Evolutionary conservation across 2,888 invertebrate genomes (phyloP).

Genomic region (Muscina levida): DNA sequence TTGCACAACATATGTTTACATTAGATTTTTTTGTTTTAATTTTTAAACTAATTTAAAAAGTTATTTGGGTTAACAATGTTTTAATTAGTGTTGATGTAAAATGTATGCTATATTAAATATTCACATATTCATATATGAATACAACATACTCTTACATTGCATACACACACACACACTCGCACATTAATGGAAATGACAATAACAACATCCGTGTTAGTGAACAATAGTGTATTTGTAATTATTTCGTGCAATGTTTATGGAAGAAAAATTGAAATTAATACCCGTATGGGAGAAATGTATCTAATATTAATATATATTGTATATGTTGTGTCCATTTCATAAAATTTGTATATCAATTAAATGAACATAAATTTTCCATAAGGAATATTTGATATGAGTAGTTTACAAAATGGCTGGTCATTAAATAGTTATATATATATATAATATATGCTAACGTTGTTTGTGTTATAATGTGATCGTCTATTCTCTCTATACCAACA

Average conservation of each 20-base stretch:
- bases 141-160: no score
- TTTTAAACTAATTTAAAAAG: slow-evolving; percentile 57
- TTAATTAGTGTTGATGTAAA: slow-evolving; percentile 64
- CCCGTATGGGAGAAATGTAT: no score
- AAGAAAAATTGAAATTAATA: slow-evolving; percentile 21
- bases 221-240: slow-evolving; percentile 7
- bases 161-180: not conserved
- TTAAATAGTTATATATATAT: no score
- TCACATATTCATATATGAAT: slow-evolving; percentile 16
- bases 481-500: no score
- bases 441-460: no score
- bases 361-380: slow-evolving; percentile 20
- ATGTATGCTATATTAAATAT: slow-evolving; percentile 54
- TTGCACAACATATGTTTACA: slow-evolving; percentile 54
- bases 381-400: no score
- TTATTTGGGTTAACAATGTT: slow-evolving; percentile 66
- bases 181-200: no score
- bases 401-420: no score
- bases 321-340: slow-evolving; percentile 6
- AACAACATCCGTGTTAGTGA: slow-evolving; percentile 8
- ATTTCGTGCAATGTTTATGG: slow-evolving; percentile 2
- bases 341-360: slow-evolving; percentile 5
- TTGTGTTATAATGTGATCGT: no score
- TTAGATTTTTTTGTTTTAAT: slow-evolving; percentile 37
- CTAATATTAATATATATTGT: no score